phyloP scores from a whole-genome alignment of 2,888 invertebrate species.

The Papilio demoleus region DNA sequence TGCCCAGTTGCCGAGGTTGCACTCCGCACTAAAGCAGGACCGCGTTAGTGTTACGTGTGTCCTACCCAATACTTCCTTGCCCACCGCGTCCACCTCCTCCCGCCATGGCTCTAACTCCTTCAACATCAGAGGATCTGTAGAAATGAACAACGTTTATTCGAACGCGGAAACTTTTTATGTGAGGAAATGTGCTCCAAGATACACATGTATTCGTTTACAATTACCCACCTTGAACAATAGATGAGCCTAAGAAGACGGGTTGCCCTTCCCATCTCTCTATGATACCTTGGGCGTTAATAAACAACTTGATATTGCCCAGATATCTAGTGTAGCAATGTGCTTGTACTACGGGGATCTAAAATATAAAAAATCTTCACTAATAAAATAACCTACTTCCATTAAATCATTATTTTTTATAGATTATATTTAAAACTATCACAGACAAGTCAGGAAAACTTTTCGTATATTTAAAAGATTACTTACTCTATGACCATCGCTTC shows the following conservation, averaged over 20 bases:
- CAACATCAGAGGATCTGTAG: constrained; percentile 71
- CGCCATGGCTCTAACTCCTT: constrained; percentile 85
- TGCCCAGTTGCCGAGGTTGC: constrained; percentile 89
- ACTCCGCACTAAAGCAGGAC: constrained; percentile 82
- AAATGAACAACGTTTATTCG: too few relatives aligned
- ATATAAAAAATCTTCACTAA: not conserved
- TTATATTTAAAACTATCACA: not conserved
- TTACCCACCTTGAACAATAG: constrained; percentile 85
- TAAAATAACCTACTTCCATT: not conserved
- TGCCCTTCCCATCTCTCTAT: constrained; percentile 87
- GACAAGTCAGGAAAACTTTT: too few relatives aligned
- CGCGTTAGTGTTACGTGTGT: constrained; percentile 83
- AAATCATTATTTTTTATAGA: not conserved
- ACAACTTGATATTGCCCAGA: constrained; percentile 89
- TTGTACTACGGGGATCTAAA: constrained; percentile 86
- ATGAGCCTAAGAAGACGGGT: constrained; percentile 86
- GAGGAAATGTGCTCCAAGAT: too few relatives aligned
- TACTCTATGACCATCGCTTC: constrained; percentile 78
- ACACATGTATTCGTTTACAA: constrained; percentile 1
- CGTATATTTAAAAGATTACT: constrained; percentile 22
- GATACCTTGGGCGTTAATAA: constrained; percentile 87
- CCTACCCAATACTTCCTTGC: constrained; percentile 83
- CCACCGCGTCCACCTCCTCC: constrained; percentile 81
- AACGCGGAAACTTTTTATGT: too few relatives aligned
- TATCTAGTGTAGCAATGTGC: constrained; percentile 89